Evolutionary conservation across 2,113 vertebrate genomes (phyloP), one percentile per base, ranked within the genome.

Genomic region (Campylorhamphus procurvoides): DNA sequence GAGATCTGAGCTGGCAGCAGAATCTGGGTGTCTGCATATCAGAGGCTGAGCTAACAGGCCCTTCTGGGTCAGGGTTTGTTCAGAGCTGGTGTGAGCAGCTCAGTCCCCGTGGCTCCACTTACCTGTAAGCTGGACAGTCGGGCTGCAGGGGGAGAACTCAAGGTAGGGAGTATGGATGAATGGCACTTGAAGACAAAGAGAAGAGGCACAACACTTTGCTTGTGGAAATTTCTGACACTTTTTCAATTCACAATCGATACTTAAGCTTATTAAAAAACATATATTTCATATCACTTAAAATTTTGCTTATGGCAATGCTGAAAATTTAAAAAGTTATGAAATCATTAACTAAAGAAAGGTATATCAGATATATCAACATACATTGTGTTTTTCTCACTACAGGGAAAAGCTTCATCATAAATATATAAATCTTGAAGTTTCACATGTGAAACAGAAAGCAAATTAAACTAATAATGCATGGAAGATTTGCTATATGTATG

Each of bases 91-190:
- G 46, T 71, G 40, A 71, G 52, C 44, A 79, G 67, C 46, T 47
- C 3, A 0, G 12, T n/a, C 12, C 15, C 16, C 1, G 2, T 6
- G 29, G 22, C 28, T 24, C 11, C 25, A 49, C 37, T 56, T 40
- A 25, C n/a, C 33, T 24, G 52, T 47, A 28, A 50, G 8, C 20
- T 16, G 31, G 28, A 18, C 71, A 29, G 2, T 31, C 15, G 31
- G 49, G 66, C 56, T 56, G 83, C 53, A 31, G 39, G 1, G 7
- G 37, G 29, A 44, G 37, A 90, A 78, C 37, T 86, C 29, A 5
- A 31, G 25, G 28, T 10, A 40, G 4, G n/a, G 14, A 16, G 5
- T 3, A 19, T 5, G 37, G 22, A 29, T 12, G 22, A 42, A 14
- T 0, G 1, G 40, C 60, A 12, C 7, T 10, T 3, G 37, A 62